These are phyloP conservation scores for Halictus ligatus DNA, from an alignment of 2,888 invertebrate species.

Conservation along the genomic window DNA sequence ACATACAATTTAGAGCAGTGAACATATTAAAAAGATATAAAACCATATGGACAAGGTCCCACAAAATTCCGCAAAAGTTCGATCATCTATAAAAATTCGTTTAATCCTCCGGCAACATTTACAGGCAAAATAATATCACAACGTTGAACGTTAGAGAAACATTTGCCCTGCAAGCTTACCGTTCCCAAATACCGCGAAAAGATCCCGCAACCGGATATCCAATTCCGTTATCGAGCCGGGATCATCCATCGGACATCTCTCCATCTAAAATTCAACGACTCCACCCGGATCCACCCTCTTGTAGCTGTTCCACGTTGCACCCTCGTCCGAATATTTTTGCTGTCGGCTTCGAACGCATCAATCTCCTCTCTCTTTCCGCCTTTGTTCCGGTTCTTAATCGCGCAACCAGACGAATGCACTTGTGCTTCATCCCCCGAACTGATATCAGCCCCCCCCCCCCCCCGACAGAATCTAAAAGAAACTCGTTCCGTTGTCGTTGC, in stretches of 20 bases:
- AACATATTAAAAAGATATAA: too few relatives aligned
- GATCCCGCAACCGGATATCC: constrained; percentile 4
- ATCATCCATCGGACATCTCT: constrained; percentile 9
- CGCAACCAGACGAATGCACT: constrained; percentile 7
- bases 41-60: too few relatives aligned
- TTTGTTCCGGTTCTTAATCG: constrained; percentile 31
- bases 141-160: background rate
- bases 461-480: constrained; percentile 1
- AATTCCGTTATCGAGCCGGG: constrained; percentile 18
- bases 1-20: too few relatives aligned
- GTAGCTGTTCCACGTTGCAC: background rate
- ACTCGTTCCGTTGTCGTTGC: background rate
- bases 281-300: background rate
- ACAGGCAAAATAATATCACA: background rate
- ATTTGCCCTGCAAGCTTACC: background rate
- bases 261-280: constrained; percentile 32
- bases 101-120: background rate
- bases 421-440: background rate
- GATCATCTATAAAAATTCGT: background rate
- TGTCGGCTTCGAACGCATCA: constrained; percentile 13
- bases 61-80: too few relatives aligned
- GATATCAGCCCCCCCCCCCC: background rate
- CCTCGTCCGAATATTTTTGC: constrained; percentile 32
- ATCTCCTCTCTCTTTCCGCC: constrained; percentile 14
- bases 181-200: background rate